Evolutionary conservation across 2,888 invertebrate species (phyloP), one percentile per base, ranked within the genome.

Genomic region (Eulithis testata): DNA sequence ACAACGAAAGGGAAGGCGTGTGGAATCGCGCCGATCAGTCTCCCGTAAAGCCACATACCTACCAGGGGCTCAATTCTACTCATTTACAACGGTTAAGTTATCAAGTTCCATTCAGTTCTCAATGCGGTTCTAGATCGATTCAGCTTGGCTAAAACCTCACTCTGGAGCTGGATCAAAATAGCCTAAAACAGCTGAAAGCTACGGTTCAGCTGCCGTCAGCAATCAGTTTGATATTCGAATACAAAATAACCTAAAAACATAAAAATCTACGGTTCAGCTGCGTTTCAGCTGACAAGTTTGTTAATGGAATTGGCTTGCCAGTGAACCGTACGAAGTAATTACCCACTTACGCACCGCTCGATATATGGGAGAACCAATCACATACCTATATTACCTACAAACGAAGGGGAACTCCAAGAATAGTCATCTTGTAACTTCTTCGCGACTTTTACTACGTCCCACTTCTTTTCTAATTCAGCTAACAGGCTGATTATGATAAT

Each of bases 261-360:
- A 21, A 21, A 21, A 21, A 21, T 21, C 21, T 21, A 21, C 21
- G 21, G 21, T 21, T 21, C 21, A 21, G 21, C 21, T 21, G 21
- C 21, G 21, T 21, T 21, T 21, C 21, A 21, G 21, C 21, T 21
- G 21, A 21, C 21, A 21, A 21, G 21, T 21, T 21, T 1, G 21
- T 21, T 21, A 21, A 21, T 21, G 21, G 21, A 21, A 21, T 21
- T 21, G 21, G 21, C 21, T 21, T 21, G 21, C 31, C 64, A 73
- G 51, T 73, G 71, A 73, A 70, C 72, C 73, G 72, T 73, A 63
- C 64, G 61, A 61, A 61, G 69, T 71, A 70, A 74, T 74, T 72
- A 70, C 66, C 60, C 63, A 69, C 69, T 73, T 69, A 71, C 69
- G 66, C 73, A 64, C 63, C 65, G 65, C 65, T 69, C 66, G 52